Percentiles rank a stretch among this genome's conserved stretches.
Conservation (phyloP, 2,797 vertebrate species). For the Megalops cyprinoides region DNA sequence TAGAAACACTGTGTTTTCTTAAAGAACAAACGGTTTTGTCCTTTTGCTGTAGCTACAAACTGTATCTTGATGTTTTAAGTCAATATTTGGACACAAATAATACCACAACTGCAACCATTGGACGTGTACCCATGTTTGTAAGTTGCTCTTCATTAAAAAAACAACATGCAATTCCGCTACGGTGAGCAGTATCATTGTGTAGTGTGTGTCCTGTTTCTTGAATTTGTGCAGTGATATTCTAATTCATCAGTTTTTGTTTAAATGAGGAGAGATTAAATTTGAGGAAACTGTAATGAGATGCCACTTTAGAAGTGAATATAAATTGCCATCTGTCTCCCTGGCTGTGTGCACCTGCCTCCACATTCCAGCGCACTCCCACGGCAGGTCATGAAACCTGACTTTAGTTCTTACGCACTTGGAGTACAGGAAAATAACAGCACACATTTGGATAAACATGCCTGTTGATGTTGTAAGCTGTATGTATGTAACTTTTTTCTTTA, state of each 20-base stretch:
- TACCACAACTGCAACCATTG: not conserved
- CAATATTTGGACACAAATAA: not conserved
- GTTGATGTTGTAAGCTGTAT: not conserved
- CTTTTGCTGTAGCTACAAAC: not conserved
- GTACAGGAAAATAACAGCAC: not conserved
- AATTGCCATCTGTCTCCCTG: slow-evolving; percentile 31
- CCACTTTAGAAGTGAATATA: slow-evolving; percentile 30
- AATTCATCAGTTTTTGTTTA: slow-evolving; percentile 36
- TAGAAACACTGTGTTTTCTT: not conserved
- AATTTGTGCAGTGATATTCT: slow-evolving; percentile 12
- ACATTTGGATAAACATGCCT: slow-evolving; percentile 5
- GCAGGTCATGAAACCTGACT: slow-evolving; percentile 20
- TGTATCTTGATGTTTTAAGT: too few relatives aligned
- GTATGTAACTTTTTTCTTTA: not conserved
- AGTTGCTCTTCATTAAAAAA: slow-evolving; percentile 1
- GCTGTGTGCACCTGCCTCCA: slow-evolving; percentile 26
- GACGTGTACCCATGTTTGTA: not conserved
- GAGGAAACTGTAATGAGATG: slow-evolving; percentile 27
- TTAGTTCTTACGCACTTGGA: not conserved
- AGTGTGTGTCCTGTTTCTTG: slow-evolving; percentile 5
- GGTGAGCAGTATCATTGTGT: not conserved
- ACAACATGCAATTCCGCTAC: not conserved
- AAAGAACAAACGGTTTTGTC: not conserved
- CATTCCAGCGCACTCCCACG: not conserved
- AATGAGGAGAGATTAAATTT: slow-evolving; percentile 28